Base-by-base conservation (phyloP, 2,888 invertebrate genomes). In the Chrysotoxum bicinctum region DNA sequence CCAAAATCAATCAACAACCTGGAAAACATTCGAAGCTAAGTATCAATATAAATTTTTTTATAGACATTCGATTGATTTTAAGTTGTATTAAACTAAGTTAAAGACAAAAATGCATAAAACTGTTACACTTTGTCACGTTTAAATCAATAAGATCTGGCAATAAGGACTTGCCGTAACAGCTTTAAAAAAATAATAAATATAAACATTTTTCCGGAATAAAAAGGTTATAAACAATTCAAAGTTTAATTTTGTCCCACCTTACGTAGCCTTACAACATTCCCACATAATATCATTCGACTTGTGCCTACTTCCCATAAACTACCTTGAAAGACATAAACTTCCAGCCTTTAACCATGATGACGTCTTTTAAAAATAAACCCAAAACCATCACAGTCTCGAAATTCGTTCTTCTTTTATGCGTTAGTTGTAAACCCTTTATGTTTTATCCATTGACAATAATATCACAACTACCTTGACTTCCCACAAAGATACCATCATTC, bases 401-500 rank as follows among this genome's bases (percentile, higher is more conserved):
- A 43, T 62, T 62, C 43, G 16, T 62, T 10, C 40, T 43, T n/a
- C 16, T 43, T 43, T 16, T 12, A 23, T 14, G 23, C 8, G 26
- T 50, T 26, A 26, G 50, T 50, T 26, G 14, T n/a, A 50, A 50
- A 50, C 14, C 43, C 35, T 37, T 50, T 37, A 68, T 60, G 23
- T 68, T 52, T 26, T n/a, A 26, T 32, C 40, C 43, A 19, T 52
- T 68, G 69, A 26, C 76, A 74, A 62, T 76, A 66, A 70, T 70
- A 66, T 62, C 64, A 76, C 58, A 70, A 16, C 43, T 35, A 19
- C 43, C 64, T 58, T 45, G 48, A 58, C 58, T 66, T 58, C 52
- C 40, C 43, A 60, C 35, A 68, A 60, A 66, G 74, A 79, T 74
- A 74, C 40, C 40, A 79, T 74, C 74, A 43, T 40, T 66, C 30